Evolutionary conservation across 2,888 invertebrate species (phyloP).

Genomic region (Trisateles emortualis): DNA sequence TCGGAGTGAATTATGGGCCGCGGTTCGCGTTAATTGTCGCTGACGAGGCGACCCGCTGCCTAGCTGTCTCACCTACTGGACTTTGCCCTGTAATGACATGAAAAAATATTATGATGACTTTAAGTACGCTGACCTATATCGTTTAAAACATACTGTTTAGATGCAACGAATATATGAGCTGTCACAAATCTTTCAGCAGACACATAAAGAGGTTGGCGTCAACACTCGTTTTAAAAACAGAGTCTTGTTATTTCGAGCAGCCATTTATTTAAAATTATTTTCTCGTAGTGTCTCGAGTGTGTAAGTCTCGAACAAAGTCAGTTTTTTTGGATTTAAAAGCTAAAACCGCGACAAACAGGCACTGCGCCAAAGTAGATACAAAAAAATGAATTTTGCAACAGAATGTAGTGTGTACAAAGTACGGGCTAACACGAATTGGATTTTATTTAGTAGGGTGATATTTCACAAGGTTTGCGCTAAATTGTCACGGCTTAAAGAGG

Average conservation of each 20-base stretch:
- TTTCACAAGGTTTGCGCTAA: conserved; percentile 57
- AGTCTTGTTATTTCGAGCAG: not conserved
- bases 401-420: conserved; percentile 47
- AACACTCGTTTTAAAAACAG: not conserved
- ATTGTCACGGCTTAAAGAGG: conserved; percentile 58
- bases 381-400: conserved; percentile 51
- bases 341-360: conserved; percentile 46
- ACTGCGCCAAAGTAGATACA: conserved; percentile 55
- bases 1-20: conserved; percentile 69
- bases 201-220: not conserved
- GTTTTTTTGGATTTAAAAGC: conserved; percentile 42
- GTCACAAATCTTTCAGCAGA: conserved; percentile 7
- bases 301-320: conserved; percentile 35
- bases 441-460: conserved; percentile 59
- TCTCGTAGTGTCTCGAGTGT: conserved; percentile 15
- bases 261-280: conserved; percentile 7
- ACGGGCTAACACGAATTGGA: conserved; percentile 53
- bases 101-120: conserved; percentile 13
- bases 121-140: not conserved
- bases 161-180: not conserved
- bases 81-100: conserved; percentile 30
- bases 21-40: conserved; percentile 71
- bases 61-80: conserved; percentile 39
- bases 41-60: conserved; percentile 54
- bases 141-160: not conserved